Percentiles rank a stretch among this genome's conserved stretches.
Evolutionary conservation across 2,888 invertebrate species (phyloP).

Genomic region (Melinaea menophilus): DNA sequence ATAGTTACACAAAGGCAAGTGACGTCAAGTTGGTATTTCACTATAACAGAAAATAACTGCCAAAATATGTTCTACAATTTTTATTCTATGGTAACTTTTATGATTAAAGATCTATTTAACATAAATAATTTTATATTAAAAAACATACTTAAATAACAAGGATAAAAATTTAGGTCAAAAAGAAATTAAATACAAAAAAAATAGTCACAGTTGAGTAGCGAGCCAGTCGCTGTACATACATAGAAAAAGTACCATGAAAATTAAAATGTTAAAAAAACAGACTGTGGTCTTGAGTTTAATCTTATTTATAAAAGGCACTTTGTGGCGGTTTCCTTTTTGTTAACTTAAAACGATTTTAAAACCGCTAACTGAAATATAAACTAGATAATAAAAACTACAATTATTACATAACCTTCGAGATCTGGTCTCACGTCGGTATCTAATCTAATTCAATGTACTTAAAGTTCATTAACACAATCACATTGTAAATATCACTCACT

Average conservation of each 20-base stretch:
- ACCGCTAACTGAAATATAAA: slow-evolving; percentile 55
- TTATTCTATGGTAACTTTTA: slow-evolving; percentile 74
- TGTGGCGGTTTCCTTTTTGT: slow-evolving; percentile 71
- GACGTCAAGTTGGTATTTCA: slow-evolving; percentile 36
- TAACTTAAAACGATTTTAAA: slow-evolving; percentile 60
- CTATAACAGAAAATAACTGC: slow-evolving; percentile 33
- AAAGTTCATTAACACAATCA: slow-evolving; percentile 74
- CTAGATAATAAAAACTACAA: slow-evolving; percentile 57
- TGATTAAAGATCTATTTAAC: slow-evolving; percentile 64
- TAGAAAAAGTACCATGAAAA: slow-evolving; percentile 15
- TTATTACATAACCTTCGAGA: slow-evolving; percentile 47
- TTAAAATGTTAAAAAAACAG: not conserved
- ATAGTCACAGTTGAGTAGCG: slow-evolving; percentile 42
- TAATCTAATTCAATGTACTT: slow-evolving; percentile 59
- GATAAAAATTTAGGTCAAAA: slow-evolving; percentile 32
- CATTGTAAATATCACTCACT: slow-evolving; percentile 75
- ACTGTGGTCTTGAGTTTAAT: slow-evolving; percentile 33
- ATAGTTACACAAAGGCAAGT: slow-evolving; percentile 66
- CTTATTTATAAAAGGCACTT: slow-evolving; percentile 68
- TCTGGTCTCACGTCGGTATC: slow-evolving; percentile 36
- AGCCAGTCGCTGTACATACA: slow-evolving; percentile 64
- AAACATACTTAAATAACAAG: slow-evolving; percentile 61
- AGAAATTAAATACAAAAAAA: slow-evolving; percentile 39
- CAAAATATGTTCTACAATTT: slow-evolving; percentile 37
- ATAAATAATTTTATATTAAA: slow-evolving; percentile 67